Evolutionary conservation across 2,888 invertebrate species (phyloP).

Genomic region (Entomobrya multifasciata): DNA sequence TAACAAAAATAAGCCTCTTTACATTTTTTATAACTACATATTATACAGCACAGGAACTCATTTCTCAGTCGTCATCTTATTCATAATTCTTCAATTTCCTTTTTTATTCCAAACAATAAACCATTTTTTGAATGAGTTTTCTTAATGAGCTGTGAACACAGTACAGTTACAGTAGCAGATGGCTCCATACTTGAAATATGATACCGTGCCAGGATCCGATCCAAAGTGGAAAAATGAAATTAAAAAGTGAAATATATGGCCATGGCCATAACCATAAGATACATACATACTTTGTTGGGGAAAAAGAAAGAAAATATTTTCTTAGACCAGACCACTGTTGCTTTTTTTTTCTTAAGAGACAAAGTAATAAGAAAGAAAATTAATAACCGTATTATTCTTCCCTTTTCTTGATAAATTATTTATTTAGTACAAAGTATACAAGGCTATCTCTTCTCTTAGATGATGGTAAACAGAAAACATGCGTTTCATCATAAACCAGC

Average conservation of each 20-base stretch:
- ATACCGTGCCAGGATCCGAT: too few relatives aligned
- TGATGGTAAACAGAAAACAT: too few relatives aligned
- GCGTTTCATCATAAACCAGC: not conserved
- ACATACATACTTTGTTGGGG: too few relatives aligned
- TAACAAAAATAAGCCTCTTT: constrained; percentile 19
- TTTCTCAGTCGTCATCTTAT: constrained; percentile 23
- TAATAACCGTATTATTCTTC: not conserved
- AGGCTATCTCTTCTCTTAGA: not conserved
- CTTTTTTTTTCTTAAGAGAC: too few relatives aligned
- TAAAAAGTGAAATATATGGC: too few relatives aligned
- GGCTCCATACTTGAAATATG: too few relatives aligned
- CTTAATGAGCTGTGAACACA: constrained; percentile 62
- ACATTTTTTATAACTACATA: constrained; percentile 2
- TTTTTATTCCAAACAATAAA: not conserved
- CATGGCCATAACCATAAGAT: too few relatives aligned
- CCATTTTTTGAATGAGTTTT: constrained; percentile 30
- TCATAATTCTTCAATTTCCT: not conserved
- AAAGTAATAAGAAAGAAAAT: not conserved
- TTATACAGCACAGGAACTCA: not conserved
- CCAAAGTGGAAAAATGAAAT: too few relatives aligned
- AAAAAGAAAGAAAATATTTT: too few relatives aligned
- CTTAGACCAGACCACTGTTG: too few relatives aligned
- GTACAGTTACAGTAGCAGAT: too few relatives aligned
- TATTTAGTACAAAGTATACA: not conserved
- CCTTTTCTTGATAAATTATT: not conserved